Evolutionary conservation across 2,797 vertebrate genomes (phyloP).

Genomic region (Oreochromis mossambicus): DNA sequence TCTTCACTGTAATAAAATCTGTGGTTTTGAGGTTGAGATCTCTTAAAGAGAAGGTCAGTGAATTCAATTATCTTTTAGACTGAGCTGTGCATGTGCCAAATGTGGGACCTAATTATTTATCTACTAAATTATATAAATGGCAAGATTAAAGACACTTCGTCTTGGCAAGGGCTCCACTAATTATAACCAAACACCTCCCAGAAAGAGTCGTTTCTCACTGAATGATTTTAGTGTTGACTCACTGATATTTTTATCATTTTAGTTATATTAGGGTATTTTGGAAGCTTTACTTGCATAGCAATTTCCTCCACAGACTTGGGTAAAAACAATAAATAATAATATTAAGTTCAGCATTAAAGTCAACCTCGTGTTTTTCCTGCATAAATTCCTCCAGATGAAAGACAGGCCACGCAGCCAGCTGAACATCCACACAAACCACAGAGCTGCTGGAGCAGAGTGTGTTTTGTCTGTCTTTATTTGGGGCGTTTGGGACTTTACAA

Average conservation of each 20-base stretch:
- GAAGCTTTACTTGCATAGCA: neutral
- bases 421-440: neutral
- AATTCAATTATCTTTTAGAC: neutral
- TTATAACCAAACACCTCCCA: neutral
- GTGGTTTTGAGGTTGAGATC: neutral
- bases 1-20: neutral
- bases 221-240: neutral
- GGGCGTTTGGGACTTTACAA: neutral
- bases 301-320: neutral
- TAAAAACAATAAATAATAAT: neutral
- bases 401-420: neutral
- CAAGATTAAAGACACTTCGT: neutral
- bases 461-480: slow-evolving; percentile 5
- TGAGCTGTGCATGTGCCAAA: accelerated
- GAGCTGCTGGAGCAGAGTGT: neutral
- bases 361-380: neutral
- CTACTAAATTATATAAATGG: neutral
- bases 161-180: neutral
- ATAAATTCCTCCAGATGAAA: slow-evolving; percentile 3
- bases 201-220: neutral
- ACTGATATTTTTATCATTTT: accelerated
- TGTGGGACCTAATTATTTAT: neutral
- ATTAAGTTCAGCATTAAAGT: neutral
- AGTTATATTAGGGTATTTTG: neutral
- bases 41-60: neutral